Conservation (phyloP, 2,888 invertebrate genomes). For the Cephus pygmeus region DNA sequence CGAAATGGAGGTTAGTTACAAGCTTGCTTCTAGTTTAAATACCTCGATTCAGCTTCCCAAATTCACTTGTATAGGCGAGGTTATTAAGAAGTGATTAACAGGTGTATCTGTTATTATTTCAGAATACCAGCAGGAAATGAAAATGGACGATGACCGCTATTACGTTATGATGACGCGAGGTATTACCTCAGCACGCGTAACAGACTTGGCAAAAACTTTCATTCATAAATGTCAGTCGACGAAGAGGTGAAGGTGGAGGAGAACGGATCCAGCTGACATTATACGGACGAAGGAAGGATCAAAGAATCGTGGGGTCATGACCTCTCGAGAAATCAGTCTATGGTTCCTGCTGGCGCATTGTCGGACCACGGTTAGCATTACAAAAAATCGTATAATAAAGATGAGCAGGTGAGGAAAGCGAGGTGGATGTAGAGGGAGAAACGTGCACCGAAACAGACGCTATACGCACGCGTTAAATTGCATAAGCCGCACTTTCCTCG, state of each 20-base stretch:
- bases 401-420: not conserved
- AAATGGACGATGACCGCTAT: not conserved
- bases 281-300: not conserved
- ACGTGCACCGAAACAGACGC: slow-evolving; percentile 12
- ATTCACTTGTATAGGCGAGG: not conserved
- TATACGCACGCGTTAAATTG: slow-evolving; percentile 32
- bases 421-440: not conserved
- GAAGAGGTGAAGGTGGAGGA: not conserved
- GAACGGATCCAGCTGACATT: not conserved
- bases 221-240: slow-evolving; percentile 22
- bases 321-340: not conserved
- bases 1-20: slow-evolving; percentile 8
- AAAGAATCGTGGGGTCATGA: not conserved
- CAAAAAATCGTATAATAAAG: not conserved
- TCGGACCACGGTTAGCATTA: not conserved
- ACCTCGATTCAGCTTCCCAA: not conserved
- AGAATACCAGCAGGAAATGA: not conserved
- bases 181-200: slow-evolving; percentile 17
- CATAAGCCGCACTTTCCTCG: slow-evolving; percentile 57
- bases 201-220: slow-evolving; percentile 16
- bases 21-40: not conserved
- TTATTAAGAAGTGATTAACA: not conserved
- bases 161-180: slow-evolving; percentile 24
- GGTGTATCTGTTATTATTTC: not conserved
- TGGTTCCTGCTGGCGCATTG: not conserved